Evolutionary conservation across 1,140 invertebrate species (phyloP), one percentile per base, ranked within the genome.

Genomic region (Drosophila jambulina): DNA sequence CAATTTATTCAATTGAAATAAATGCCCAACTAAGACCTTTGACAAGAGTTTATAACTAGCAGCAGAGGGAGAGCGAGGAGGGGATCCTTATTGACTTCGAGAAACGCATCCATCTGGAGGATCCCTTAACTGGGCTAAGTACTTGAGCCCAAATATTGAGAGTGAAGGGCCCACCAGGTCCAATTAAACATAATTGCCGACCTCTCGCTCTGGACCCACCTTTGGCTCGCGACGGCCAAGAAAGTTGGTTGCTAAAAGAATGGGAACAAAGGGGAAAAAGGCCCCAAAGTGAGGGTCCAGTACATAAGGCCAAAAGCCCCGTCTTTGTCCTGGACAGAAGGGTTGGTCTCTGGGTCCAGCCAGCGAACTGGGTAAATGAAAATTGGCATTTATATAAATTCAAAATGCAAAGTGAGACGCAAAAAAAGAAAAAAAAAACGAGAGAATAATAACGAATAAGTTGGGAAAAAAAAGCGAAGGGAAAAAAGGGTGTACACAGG

Each of bases 381-480:
- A 83, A 88, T 87, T 82, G 83, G 82, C 83, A 87, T 88, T 88
- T 87, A 87, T 87, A 84, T 87, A 87, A 63, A 80, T 87, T 80
- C 78, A 74, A 68, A 82, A 87, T 70, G 74, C 74, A 76, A 77
- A 63, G 62, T 82, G 64, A 58, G 72, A 62, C 38, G 48, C 48
- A 38, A 38, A 40, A 43, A 27, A 62, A 59, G 61, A 54, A 45
- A 38, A 38, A 40, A 43, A 27, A 62, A 59, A 65, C 48, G 36
- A 49, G 59, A 53, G 40, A 61, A 60, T 60, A 68, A 77, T 56
- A 42, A 77, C 36, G 40, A 56, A 77, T 34, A 42, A 77, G 62
- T 68, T 32, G 27, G n/a, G 6, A 10, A 63, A 75, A 19, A 36
- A 23, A 36, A 53, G 17, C 4, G 15, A 36, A 32, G 8, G 10